A percentile compares a stretch with the other conserved stretches of the same genome.
These are phyloP conservation scores for Numenius arquata DNA, from an alignment of 2,113 vertebrate species.

Conservation along the genomic window DNA sequence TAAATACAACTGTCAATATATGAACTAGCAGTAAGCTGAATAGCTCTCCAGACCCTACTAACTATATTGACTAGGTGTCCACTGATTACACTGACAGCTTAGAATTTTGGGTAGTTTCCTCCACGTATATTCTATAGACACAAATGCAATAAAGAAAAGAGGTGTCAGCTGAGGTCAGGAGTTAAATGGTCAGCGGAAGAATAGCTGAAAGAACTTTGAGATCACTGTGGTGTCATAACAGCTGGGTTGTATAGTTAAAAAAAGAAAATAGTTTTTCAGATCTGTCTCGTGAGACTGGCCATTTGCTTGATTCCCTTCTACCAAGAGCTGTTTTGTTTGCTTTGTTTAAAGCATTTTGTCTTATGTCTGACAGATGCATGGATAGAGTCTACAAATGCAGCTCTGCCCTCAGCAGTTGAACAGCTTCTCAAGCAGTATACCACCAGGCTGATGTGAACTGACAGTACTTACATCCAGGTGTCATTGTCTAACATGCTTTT, in stretches of 20 bases:
- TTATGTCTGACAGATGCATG: not conserved
- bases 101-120: not conserved
- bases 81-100: not conserved
- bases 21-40: not conserved
- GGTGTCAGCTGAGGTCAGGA: not conserved
- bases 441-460: conserved; percentile 31
- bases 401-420: not conserved
- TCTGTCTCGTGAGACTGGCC: not conserved
- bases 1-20: not conserved
- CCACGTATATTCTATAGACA: not conserved
- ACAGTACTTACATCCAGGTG: conserved; percentile 28
- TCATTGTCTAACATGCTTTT: not conserved
- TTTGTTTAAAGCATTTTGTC: not conserved
- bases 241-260: not conserved
- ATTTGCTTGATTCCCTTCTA: not conserved
- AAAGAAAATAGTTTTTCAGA: not conserved
- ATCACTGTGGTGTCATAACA: not conserved
- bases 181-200: not conserved
- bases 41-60: not conserved
- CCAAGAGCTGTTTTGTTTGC: not conserved
- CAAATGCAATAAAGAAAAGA: not conserved
- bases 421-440: not conserved
- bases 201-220: not conserved
- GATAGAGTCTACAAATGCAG: not conserved
- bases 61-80: not conserved